These are phyloP conservation scores for Hypomecis atomaria DNA, from an alignment of 2,888 invertebrate species.

Conservation along the genomic window DNA sequence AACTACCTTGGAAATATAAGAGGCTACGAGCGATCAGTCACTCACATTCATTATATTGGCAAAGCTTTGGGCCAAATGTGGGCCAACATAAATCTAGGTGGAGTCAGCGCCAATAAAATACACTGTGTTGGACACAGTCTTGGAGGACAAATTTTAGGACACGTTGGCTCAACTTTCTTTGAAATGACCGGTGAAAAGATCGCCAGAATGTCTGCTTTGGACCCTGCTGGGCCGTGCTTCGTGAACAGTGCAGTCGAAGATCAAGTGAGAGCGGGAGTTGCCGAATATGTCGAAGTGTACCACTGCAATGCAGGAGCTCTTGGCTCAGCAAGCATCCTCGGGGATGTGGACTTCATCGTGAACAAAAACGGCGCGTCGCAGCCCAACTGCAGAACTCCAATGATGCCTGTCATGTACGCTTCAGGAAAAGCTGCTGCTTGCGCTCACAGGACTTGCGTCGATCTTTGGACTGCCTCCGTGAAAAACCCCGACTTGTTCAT, in stretches of 20 bases:
- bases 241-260: conserved; percentile 67
- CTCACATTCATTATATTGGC: conserved; percentile 72
- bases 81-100: conserved; percentile 55
- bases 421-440: conserved; percentile 73
- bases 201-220: conserved; percentile 69
- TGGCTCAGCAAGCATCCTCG: conserved; percentile 78
- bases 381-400: conserved; percentile 78
- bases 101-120: conserved; percentile 64
- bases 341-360: conserved; percentile 84
- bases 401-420: conserved; percentile 67
- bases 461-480: conserved; percentile 69
- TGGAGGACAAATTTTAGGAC: conserved; percentile 71
- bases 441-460: conserved; percentile 70
- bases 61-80: conserved; percentile 67
- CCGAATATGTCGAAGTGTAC: conserved; percentile 85
- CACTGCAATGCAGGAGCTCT: conserved; percentile 86
- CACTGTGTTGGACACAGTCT: conserved; percentile 76
- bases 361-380: conserved; percentile 85
- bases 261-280: conserved; percentile 82
- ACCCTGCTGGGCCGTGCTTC: conserved; percentile 79
- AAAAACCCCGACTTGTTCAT: conserved; percentile 60
- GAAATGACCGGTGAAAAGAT: conserved; percentile 62
- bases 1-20: conserved; percentile 63
- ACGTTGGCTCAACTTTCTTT: conserved; percentile 63
- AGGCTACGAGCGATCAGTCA: conserved; percentile 73